Evolutionary conservation across 2,888 invertebrate genomes (phyloP).

Genomic region (Meghimatium bilineatum): DNA sequence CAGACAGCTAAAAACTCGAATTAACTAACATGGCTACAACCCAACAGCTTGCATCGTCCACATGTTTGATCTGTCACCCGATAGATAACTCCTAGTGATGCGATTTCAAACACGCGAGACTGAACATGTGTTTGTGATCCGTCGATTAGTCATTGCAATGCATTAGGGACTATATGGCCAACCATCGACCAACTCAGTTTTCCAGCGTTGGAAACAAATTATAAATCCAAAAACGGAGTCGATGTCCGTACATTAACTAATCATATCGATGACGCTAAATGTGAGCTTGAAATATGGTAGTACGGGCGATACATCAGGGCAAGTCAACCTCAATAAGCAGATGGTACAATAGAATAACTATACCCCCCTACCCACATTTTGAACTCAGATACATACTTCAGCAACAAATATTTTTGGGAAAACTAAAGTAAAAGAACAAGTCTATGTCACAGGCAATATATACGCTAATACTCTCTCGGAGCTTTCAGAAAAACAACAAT

Average conservation of each 20-base stretch:
- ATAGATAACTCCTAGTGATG: background rate
- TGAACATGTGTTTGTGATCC: slow-evolving; percentile 24
- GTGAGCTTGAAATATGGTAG: no score
- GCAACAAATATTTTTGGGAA: no score
- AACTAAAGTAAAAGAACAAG: no score
- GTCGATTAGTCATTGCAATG: slow-evolving; percentile 5
- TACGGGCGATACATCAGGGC: no score
- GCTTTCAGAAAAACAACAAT: no score
- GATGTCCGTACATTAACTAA: background rate
- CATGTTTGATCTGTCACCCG: slow-evolving; percentile 21
- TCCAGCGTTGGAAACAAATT: background rate
- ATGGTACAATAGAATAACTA: no score
- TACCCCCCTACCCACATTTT: no score
- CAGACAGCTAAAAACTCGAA: background rate
- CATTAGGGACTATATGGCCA: background rate
- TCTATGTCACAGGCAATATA: no score
- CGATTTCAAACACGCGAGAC: slow-evolving; percentile 4
- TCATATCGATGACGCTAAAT: no score
- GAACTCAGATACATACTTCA: no score
- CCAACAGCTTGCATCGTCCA: slow-evolving; percentile 4
- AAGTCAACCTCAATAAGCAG: no score
- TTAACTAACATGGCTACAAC: background rate
- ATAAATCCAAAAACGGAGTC: background rate
- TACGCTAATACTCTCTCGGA: no score
- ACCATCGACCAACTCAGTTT: background rate